Conservation (phyloP, 2,113 vertebrate genomes). For the Neofelis nebulosa region DNA sequence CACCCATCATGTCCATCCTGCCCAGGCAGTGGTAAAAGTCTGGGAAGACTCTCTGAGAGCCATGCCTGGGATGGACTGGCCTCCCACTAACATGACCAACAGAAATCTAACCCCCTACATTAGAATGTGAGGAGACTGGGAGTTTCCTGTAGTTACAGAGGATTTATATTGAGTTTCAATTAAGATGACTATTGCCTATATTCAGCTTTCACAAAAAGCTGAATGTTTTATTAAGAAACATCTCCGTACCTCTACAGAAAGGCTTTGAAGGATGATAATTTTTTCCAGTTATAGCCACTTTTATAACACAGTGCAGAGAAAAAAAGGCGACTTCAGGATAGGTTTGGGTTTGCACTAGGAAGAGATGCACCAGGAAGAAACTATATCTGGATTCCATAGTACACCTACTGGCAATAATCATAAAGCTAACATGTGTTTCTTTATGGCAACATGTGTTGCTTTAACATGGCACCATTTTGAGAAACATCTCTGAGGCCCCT, state of each 20-base stretch:
- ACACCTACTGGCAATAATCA: not conserved
- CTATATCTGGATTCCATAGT: not conserved
- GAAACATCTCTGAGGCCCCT: not conserved
- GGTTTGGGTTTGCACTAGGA: not conserved
- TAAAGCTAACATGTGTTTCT: not conserved
- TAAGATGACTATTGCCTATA: not conserved
- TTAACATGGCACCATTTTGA: no score
- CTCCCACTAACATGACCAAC: conserved; percentile 6
- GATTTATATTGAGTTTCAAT: not conserved
- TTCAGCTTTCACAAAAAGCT: not conserved
- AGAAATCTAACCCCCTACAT: not conserved
- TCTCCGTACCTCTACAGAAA: not conserved
- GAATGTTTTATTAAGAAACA: not conserved
- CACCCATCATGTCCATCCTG: not conserved
- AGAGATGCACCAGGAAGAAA: not conserved
- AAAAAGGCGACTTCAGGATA: not conserved
- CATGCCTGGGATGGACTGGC: not conserved
- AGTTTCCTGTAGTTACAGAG: not conserved
- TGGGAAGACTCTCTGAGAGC: conserved; percentile 35
- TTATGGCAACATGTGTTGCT: no score
- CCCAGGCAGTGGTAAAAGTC: not conserved
- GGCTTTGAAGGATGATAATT: not conserved
- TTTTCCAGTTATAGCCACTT: not conserved
- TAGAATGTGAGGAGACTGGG: not conserved
- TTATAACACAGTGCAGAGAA: not conserved